Evolutionary conservation across 2,797 vertebrate genomes (phyloP).

Genomic region (Pachyuromys duprasi): DNA sequence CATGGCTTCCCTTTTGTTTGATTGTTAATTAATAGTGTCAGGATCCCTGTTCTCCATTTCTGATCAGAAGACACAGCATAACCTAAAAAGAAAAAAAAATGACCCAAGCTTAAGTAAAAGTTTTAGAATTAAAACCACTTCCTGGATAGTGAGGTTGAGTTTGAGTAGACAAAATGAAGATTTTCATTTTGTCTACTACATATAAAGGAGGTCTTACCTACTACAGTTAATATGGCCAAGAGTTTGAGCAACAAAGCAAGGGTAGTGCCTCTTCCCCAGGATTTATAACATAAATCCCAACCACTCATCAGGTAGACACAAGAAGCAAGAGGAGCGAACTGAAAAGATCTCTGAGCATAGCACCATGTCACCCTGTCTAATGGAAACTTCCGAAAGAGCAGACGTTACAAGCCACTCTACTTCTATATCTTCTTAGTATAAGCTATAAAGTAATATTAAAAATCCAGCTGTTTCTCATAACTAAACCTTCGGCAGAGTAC

Average conservation of each 20-base stretch:
- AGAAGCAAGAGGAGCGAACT: neutral
- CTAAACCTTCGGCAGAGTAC: too few species aligned
- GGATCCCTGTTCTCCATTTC: neutral
- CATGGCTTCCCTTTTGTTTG: neutral
- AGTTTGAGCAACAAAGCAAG: neutral
- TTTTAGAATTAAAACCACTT: neutral
- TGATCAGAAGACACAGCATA: neutral
- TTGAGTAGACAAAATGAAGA: too few species aligned
- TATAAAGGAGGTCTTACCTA: neutral
- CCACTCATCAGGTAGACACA: neutral
- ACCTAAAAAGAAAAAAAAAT: slow-evolving; percentile 31
- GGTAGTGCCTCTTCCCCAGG: neutral
- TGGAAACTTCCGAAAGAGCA: neutral
- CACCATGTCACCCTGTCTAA: neutral
- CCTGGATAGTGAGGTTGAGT: neutral
- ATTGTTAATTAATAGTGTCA: neutral
- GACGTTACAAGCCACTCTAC: neutral
- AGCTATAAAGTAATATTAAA: neutral
- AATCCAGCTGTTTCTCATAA: neutral
- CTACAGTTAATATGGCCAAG: neutral
- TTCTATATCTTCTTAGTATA: neutral
- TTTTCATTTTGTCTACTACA: neutral
- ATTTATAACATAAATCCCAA: neutral
- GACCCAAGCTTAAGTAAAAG: neutral
- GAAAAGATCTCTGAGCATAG: neutral